Evolutionary conservation across 2,888 invertebrate species (phyloP).

Genomic region (Myathropa florea): DNA sequence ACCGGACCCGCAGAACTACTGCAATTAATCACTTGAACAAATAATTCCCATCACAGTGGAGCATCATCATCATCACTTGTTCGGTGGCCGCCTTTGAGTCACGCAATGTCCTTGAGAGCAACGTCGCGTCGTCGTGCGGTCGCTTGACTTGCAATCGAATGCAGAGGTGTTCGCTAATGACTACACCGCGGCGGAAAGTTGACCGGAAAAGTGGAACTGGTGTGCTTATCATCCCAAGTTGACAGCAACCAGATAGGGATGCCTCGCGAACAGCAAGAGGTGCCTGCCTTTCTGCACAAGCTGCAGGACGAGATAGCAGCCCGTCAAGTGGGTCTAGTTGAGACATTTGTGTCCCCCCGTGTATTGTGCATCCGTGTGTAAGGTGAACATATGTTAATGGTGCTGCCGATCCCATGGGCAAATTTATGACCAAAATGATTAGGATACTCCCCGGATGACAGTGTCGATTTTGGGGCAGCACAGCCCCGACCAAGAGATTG

Average conservation of each 20-base stretch:
- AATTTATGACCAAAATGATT: slow-evolving; percentile 61
- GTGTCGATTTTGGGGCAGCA: slow-evolving; percentile 22
- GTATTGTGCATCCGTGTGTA: neutral
- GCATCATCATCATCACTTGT: slow-evolving; percentile 6
- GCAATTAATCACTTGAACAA: slow-evolving; percentile 63
- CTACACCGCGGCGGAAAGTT: slow-evolving; percentile 38
- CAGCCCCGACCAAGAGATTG: slow-evolving; percentile 22
- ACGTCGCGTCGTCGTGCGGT: neutral
- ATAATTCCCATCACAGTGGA: slow-evolving; percentile 49
- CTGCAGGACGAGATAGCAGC: slow-evolving; percentile 26
- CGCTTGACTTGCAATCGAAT: slow-evolving; percentile 29
- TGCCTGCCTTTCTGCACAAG: slow-evolving; percentile 28
- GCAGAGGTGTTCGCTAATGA: slow-evolving; percentile 65
- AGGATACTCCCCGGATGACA: slow-evolving; percentile 47
- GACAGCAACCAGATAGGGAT: slow-evolving; percentile 55
- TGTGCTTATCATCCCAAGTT: slow-evolving; percentile 40
- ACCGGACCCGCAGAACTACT: neutral
- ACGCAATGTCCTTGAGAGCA: slow-evolving; percentile 62
- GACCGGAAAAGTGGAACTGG: slow-evolving; percentile 26
- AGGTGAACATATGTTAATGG: slow-evolving; percentile 57
- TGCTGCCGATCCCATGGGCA: slow-evolving; percentile 14
- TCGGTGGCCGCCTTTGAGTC: slow-evolving; percentile 17
- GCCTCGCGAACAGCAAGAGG: neutral
- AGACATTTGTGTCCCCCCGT: slow-evolving; percentile 30
- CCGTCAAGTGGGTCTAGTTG: slow-evolving; percentile 34